Base-by-base conservation (phyloP, 2,888 invertebrate genomes). In the Brenthis hecate region DNA sequence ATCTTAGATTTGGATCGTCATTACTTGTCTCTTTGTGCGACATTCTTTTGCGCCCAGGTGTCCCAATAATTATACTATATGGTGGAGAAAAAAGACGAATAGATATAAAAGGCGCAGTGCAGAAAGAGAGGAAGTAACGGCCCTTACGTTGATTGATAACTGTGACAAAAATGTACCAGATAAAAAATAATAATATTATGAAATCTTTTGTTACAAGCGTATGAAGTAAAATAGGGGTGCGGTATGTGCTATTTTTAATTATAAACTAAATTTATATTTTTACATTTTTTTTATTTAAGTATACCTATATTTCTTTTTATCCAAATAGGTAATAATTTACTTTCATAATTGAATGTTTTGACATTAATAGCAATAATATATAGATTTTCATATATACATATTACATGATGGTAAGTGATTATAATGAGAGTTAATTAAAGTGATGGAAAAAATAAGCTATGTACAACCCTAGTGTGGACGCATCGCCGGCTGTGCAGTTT, bases 141-240 rank as follows among this genome's bases (percentile, higher is more conserved):
- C 89, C 88, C 88, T 88, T 84, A 85, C 86, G 87, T 92, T 93
- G 93, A 93, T 93, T 93, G 93, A 93, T 93, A 93, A 92, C 93
- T 93, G 92, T 92, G 93, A 93, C 93, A 93, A 92, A 92, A 92
- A 92, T 89, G 92, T 86, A 87, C 87, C 91, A 91, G 91, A 92
- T 91, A 92, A 92, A 91, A 91, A 92, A 92, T 92, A 92, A 92
- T 92, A 89, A 92, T 62, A 54, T 92, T 92, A 92, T 92, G 89
- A 85, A 83, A 86, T 84, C 91, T 86, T 89, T 92, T 92, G 92
- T 92, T 88, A 89, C 85, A 87, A 81, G 86, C 84, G 86, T 85
- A 89, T 85, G 86, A 88, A 85, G 85, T 83, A 82, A 73, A 77
- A 79, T 79, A 92, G 92, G 92, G 92, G 85, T 91, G 85, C 77